These are phyloP conservation scores for Hypanus sabinus DNA, from an alignment of 2,113 vertebrate species.

Conservation along the genomic window DNA sequence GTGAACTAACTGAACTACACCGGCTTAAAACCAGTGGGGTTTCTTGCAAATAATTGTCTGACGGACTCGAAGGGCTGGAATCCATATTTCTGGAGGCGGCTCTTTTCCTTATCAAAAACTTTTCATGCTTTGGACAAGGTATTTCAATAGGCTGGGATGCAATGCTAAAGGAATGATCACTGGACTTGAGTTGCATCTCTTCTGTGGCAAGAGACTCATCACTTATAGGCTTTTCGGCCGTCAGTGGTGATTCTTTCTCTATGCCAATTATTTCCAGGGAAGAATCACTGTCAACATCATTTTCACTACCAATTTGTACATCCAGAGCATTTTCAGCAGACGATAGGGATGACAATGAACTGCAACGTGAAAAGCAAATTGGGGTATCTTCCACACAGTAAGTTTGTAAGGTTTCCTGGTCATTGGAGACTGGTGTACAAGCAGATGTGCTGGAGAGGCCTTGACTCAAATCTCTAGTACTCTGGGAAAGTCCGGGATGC, in stretches of 20 bases:
- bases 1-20: conserved; percentile 91
- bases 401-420: conserved; percentile 77
- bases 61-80: conserved; percentile 85
- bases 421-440: conserved; percentile 46
- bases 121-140: conserved; percentile 58
- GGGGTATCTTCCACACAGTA: conserved; percentile 79
- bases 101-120: conserved; percentile 57
- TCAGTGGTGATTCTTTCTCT: conserved; percentile 47
- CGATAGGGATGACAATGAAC: conserved; percentile 88
- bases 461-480: conserved; percentile 57
- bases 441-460: conserved; percentile 63
- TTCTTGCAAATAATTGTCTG: conserved; percentile 91
- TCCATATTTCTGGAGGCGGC: conserved; percentile 65
- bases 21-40: conserved; percentile 91
- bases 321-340: conserved; percentile 75
- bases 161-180: neutral
- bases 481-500: conserved; percentile 52
- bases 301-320: conserved; percentile 66
- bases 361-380: conserved; percentile 86
- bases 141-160: conserved; percentile 65
- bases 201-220: conserved; percentile 52
- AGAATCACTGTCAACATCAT: conserved; percentile 70
- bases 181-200: neutral
- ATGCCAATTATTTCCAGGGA: conserved; percentile 82
- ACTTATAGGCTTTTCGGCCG: conserved; percentile 50